Evolutionary conservation across 2,888 invertebrate genomes (phyloP).

Genomic region (Vanessa cardui): DNA sequence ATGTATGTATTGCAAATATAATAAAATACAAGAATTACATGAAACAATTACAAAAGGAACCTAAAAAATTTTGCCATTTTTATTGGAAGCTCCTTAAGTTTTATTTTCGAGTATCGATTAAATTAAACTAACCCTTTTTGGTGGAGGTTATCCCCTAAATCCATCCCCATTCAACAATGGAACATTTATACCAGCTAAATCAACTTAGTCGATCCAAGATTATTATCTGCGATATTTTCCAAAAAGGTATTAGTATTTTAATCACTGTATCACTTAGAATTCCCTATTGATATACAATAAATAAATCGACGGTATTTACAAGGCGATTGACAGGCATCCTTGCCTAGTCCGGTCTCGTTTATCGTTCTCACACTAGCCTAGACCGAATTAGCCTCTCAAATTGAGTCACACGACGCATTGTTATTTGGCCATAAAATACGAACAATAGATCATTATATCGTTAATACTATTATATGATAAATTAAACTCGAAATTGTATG

Average conservation of each 20-base stretch:
- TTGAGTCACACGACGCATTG: constrained; percentile 34
- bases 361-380: constrained; percentile 38
- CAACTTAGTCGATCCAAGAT: no score
- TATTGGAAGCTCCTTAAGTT: no score
- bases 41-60: no score
- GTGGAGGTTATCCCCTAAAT: no score
- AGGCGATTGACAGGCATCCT: not conserved
- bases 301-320: not conserved
- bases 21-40: no score
- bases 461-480: constrained; percentile 36
- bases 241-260: not conserved
- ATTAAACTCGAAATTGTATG: constrained; percentile 23
- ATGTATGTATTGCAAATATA: no score
- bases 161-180: no score
- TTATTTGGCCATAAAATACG: constrained; percentile 41
- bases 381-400: constrained; percentile 40
- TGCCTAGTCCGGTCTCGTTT: constrained; percentile 45
- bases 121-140: no score
- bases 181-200: no score
- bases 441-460: constrained; percentile 44
- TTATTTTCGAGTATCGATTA: no score
- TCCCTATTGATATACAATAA: not conserved
- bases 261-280: no score
- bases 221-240: not conserved
- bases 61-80: no score